phyloP scores from a whole-genome alignment of 2,888 invertebrate genomes.

The Pseudoips prasinana region DNA sequence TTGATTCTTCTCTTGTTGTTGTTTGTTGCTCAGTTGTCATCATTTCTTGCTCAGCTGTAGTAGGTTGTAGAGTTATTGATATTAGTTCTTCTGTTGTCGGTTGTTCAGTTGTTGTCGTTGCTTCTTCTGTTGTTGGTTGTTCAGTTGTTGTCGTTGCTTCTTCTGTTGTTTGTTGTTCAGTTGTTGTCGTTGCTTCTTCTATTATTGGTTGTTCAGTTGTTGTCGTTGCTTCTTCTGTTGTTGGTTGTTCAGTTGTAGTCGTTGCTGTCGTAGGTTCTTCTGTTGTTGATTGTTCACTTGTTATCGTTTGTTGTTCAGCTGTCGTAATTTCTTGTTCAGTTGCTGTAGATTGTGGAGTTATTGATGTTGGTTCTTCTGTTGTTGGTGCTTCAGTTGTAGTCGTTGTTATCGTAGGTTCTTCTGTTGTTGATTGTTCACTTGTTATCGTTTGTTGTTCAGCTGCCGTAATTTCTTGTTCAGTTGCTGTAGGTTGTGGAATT shows the following conservation, averaged over 20 bases:
- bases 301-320: too few species aligned
- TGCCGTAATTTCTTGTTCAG: slow-evolving; percentile 5
- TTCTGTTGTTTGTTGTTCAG: too few species aligned
- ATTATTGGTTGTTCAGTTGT: slow-evolving; percentile 5
- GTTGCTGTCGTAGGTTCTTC: background rate
- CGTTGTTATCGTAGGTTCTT: background rate
- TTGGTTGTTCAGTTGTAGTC: slow-evolving; percentile 1
- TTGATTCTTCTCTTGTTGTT: too few species aligned
- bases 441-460: slow-evolving; percentile 3
- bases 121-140: too few species aligned
- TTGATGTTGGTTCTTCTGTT: background rate
- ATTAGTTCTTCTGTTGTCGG: too few species aligned
- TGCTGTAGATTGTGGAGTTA: background rate
- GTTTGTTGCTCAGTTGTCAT: too few species aligned
- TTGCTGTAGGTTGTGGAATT: slow-evolving; percentile 1
- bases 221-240: slow-evolving; percentile 5
- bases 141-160: too few species aligned
- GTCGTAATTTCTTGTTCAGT: background rate
- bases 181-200: slow-evolving; percentile 2
- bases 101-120: background rate
- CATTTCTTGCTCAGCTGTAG: too few species aligned
- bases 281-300: too few species aligned
- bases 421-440: slow-evolving; percentile 1
- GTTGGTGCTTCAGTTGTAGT: background rate
- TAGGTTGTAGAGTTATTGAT: too few species aligned